These are phyloP conservation scores for Papilio protenor DNA, from an alignment of 2,888 invertebrate genomes.

Conservation along the genomic window DNA sequence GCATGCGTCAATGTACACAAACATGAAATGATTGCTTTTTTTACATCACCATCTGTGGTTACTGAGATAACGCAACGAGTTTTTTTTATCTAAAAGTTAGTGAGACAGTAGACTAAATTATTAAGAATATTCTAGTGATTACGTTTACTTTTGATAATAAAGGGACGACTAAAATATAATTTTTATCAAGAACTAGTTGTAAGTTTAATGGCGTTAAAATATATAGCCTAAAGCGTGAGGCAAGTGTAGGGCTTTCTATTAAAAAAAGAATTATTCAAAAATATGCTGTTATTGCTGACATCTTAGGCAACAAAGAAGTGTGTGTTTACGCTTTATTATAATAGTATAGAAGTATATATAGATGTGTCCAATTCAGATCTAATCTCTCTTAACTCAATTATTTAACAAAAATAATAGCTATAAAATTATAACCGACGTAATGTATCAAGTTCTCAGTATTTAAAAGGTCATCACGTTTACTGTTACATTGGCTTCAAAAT, in stretches of 20 bases:
- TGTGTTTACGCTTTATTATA: too few relatives aligned
- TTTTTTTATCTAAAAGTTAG: neutral
- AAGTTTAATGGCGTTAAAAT: too few relatives aligned
- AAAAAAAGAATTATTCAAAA: too few relatives aligned
- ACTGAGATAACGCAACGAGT: neutral
- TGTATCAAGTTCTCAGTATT: conserved; percentile 20
- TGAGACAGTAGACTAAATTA: neutral
- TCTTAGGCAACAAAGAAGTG: too few relatives aligned
- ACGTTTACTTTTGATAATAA: neutral
- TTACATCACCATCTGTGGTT: conserved; percentile 22
- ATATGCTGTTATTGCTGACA: too few relatives aligned
- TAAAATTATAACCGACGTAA: conserved; percentile 5
- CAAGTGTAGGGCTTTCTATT: too few relatives aligned
- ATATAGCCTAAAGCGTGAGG: too few relatives aligned
- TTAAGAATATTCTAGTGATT: neutral
- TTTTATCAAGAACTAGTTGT: too few relatives aligned
- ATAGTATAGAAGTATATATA: too few relatives aligned
- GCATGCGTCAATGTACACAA: conserved; percentile 54
- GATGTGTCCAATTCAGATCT: too few relatives aligned
- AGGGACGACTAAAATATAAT: too few relatives aligned
- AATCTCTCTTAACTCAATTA: too few relatives aligned
- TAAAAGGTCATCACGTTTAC: conserved; percentile 33
- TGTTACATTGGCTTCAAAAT: conserved; percentile 8
- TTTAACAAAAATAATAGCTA: conserved; percentile 11
- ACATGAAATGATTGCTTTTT: conserved; percentile 15